Evolutionary conservation across 2,113 vertebrate species (phyloP).

Genomic region (Mirza zaza): DNA sequence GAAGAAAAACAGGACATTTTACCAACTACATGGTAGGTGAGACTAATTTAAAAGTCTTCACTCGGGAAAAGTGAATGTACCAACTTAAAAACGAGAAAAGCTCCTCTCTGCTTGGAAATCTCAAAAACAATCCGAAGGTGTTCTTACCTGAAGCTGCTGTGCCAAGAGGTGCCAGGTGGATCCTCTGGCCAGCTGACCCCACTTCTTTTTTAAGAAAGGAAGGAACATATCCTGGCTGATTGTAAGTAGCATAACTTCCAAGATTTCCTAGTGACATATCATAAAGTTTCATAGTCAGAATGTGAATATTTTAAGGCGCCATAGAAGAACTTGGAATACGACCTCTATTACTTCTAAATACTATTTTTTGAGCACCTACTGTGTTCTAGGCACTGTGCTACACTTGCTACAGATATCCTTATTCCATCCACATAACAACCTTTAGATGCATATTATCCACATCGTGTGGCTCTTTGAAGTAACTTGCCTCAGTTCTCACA

Average conservation of each 20-base stretch:
- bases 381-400: not conserved
- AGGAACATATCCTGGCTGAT: constrained; percentile 87
- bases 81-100: not conserved
- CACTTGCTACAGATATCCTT: not conserved
- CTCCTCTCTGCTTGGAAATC: not conserved
- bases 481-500: not conserved
- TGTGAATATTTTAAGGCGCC: not conserved
- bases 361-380: not conserved
- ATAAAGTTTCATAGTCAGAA: constrained; percentile 69
- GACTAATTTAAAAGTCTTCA: not conserved
- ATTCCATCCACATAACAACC: not conserved
- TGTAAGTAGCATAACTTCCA: constrained; percentile 86
- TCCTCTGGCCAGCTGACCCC: constrained; percentile 93
- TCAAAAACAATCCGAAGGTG: not conserved
- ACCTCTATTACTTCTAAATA: not conserved
- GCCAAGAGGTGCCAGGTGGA: constrained; percentile 91
- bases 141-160: constrained; percentile 87
- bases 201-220: constrained; percentile 97
- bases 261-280: constrained; percentile 85
- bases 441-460: not conserved
- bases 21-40: not conserved
- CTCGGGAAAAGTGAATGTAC: not conserved
- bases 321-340: not conserved
- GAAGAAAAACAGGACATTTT: not conserved
- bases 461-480: not conserved